Conservation (phyloP, 1,140 invertebrate genomes). For the Drosophila baimaii region DNA sequence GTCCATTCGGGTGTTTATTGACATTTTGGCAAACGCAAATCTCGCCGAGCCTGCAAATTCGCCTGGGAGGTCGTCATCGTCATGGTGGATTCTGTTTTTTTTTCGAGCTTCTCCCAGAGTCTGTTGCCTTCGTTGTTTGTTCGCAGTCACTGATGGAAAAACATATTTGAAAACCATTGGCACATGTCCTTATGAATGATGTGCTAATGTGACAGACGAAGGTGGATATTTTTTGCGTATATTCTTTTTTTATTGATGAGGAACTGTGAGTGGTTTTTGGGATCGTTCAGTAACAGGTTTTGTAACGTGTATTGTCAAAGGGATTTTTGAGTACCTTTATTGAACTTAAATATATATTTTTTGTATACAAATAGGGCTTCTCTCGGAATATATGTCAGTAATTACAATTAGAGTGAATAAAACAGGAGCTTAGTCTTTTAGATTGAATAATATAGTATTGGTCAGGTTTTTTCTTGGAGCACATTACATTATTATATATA, state of each 20-base stretch:
- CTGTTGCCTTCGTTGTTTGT: constrained; percentile 7
- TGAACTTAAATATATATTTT: neutral
- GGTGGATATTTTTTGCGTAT: constrained; percentile 10
- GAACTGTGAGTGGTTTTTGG: constrained; percentile 14
- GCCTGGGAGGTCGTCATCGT: constrained; percentile 52
- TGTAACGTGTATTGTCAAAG: neutral
- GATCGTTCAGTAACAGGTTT: constrained; percentile 8
- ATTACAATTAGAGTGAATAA: neutral
- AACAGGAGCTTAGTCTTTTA: too few species aligned
- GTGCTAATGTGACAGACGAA: constrained; percentile 76
- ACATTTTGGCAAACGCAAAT: constrained; percentile 82
- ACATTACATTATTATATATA: too few species aligned
- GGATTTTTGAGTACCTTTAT: neutral
- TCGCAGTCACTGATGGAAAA: constrained; percentile 20
- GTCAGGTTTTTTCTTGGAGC: too few species aligned
- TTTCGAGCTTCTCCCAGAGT: neutral
- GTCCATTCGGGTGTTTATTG: constrained; percentile 67
- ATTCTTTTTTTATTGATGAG: constrained; percentile 15
- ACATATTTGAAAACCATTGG: constrained; percentile 72
- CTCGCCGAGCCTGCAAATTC: constrained; percentile 56
- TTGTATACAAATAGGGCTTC: fast-evolving
- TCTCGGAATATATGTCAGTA: too few species aligned
- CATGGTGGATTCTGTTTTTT: constrained; percentile 21
- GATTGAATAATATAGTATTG: too few species aligned
- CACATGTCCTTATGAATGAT: constrained; percentile 84